A percentile compares a stretch with the other conserved stretches of the same genome.
phyloP scores from a whole-genome alignment of 1,140 invertebrate genomes.

The Sycobia sp. region DNA sequence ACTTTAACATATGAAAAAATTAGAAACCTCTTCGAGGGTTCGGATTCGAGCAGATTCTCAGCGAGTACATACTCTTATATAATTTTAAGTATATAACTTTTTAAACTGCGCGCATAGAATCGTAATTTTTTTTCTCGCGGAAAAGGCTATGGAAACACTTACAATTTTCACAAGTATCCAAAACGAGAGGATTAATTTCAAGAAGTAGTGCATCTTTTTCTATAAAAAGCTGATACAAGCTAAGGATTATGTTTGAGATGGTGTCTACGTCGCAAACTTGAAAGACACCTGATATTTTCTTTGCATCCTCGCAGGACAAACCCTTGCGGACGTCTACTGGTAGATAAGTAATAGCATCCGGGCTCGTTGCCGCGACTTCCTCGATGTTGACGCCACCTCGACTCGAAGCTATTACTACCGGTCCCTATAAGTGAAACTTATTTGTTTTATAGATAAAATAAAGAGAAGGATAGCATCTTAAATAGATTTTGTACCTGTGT shows the following conservation, averaged over 20 bases:
- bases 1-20: no score
- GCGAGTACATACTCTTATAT: no score
- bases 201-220: slow-evolving; percentile 90
- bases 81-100: no score
- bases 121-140: no score
- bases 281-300: slow-evolving; percentile 76
- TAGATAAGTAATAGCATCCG: slow-evolving; percentile 88
- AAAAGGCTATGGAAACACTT: slow-evolving; percentile 55
- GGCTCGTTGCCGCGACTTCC: slow-evolving; percentile 92
- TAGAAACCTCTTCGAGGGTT: no score
- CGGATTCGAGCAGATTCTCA: no score
- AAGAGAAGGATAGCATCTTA: no score
- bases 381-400: slow-evolving; percentile 97
- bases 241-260: slow-evolving; percentile 81
- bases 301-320: slow-evolving; percentile 78
- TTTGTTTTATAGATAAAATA: no score
- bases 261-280: slow-evolving; percentile 77
- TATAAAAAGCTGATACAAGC: slow-evolving; percentile 87
- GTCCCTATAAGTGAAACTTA: slow-evolving; percentile 66
- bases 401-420: slow-evolving; percentile 92
- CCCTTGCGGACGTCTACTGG: slow-evolving; percentile 86
- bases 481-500: no score
- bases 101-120: no score
- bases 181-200: slow-evolving; percentile 96
- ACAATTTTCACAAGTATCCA: slow-evolving; percentile 86